Conservation (phyloP, 2,113 vertebrate species). For the Agelaius phoeniceus region DNA sequence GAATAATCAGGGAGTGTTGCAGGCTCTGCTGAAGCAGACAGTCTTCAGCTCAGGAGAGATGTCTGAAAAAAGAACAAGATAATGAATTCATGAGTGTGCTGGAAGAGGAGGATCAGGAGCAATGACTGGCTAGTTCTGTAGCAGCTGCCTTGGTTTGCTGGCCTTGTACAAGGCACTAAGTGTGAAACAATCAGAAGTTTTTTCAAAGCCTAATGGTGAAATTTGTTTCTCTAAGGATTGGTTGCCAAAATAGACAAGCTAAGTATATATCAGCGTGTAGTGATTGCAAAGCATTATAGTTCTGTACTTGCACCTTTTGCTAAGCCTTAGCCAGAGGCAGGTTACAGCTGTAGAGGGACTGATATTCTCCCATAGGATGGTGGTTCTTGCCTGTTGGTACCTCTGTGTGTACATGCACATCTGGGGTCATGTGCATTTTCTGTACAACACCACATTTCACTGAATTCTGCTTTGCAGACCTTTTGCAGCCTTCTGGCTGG, state of each 20-base stretch:
- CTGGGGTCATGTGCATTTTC: not conserved
- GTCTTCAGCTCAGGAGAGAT: not conserved
- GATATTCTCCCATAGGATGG: not conserved
- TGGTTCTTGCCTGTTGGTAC: not conserved
- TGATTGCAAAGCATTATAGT: not conserved
- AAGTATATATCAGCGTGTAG: not conserved
- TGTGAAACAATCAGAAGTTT: not conserved
- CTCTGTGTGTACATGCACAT: not conserved
- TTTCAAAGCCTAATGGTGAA: not conserved
- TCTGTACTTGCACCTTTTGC: not conserved
- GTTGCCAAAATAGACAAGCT: not conserved
- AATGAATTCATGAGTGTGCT: not conserved
- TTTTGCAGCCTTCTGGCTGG: not conserved
- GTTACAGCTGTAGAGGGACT: not conserved
- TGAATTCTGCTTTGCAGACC: not conserved
- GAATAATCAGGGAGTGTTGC: not conserved
- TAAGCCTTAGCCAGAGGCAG: not conserved
- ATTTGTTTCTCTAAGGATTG: not conserved
- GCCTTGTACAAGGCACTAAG: not conserved
- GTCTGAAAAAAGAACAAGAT: not conserved
- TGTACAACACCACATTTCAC: accelerated
- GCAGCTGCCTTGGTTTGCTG: not conserved
- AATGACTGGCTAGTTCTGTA: not conserved
- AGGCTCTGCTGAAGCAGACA: not conserved
- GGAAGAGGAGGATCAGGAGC: not conserved